Percentiles rank a stretch among this genome's conserved stretches.
Conservation (phyloP, 2,888 invertebrate species). For the Phrixothrix hirtus region DNA sequence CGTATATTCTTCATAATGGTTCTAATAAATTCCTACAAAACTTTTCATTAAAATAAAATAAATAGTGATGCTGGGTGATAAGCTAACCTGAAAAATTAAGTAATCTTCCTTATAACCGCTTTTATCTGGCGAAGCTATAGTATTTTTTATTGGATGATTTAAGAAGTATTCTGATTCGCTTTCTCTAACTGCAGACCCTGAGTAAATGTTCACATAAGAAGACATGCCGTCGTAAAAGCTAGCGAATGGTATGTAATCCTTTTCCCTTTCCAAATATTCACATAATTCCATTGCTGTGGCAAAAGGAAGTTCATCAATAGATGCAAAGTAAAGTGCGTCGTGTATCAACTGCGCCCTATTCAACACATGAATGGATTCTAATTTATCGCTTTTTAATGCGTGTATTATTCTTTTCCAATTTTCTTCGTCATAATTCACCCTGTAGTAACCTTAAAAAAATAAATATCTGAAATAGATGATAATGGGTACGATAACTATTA, state of each 20-base stretch:
- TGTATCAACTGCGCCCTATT: conserved; percentile 78
- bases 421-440: conserved; percentile 70
- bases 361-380: conserved; percentile 59
- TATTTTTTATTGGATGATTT: conserved; percentile 6
- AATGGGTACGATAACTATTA: too few relatives aligned
- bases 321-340: conserved; percentile 70
- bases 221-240: conserved; percentile 2
- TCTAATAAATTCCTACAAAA: conserved; percentile 3
- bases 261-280: conserved; percentile 62
- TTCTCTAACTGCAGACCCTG: not conserved
- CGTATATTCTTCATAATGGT: not conserved
- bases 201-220: not conserved
- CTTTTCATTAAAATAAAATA: not conserved
- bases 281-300: conserved; percentile 61
- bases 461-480: not conserved
- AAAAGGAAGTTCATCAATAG: conserved; percentile 62
- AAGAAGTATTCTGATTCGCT: not conserved
- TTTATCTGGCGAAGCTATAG: not conserved
- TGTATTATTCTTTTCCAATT: conserved; percentile 67
- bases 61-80: not conserved
- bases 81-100: conserved; percentile 2
- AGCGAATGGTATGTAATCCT: conserved; percentile 62
- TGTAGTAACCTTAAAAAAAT: conserved; percentile 62
- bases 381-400: conserved; percentile 56
- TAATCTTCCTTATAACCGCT: not conserved